Evolutionary conservation across 2,888 invertebrate species (phyloP).

Genomic region (Drosophila mayaguana): DNA sequence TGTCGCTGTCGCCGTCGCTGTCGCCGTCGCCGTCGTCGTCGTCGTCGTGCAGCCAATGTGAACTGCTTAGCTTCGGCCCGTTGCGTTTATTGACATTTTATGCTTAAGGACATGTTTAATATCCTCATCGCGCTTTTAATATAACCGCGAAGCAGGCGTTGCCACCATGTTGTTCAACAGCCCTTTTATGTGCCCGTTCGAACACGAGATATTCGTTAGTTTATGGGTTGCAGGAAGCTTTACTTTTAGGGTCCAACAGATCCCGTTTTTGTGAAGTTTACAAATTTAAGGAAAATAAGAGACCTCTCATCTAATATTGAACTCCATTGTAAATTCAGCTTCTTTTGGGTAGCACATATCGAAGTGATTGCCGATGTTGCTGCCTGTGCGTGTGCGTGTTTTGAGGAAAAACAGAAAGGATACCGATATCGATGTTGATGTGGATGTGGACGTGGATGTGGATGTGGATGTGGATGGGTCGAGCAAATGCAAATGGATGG

Average conservation of each 20-base stretch:
- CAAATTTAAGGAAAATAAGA: constrained; percentile 7
- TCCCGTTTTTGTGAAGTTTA: neutral
- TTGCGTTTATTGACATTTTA: constrained; percentile 77
- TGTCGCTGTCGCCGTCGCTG: neutral
- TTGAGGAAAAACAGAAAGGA: constrained; percentile 23
- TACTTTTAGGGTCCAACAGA: constrained; percentile 6
- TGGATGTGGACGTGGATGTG: constrained; percentile 21
- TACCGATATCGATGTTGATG: constrained; percentile 23
- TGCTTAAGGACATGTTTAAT: constrained; percentile 78
- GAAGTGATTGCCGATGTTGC: neutral
- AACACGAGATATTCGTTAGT: neutral
- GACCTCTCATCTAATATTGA: constrained; percentile 34
- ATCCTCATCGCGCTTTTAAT: constrained; percentile 55
- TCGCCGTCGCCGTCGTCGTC: constrained; percentile 5
- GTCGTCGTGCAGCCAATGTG: constrained; percentile 51
- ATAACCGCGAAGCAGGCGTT: constrained; percentile 23
- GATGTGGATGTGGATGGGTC: constrained; percentile 16
- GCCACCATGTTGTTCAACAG: constrained; percentile 2
- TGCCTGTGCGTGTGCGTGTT: constrained; percentile 9
- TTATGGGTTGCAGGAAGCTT: constrained; percentile 9
- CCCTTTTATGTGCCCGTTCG: neutral
- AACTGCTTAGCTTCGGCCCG: constrained; percentile 69
- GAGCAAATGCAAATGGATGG: constrained; percentile 62
- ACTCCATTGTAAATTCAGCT: constrained; percentile 35
- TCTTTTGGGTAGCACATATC: constrained; percentile 10